Percentiles rank a stretch among this genome's conserved stretches.
Evolutionary conservation across 2,888 invertebrate genomes (phyloP).

Genomic region (Globia sparganii): DNA sequence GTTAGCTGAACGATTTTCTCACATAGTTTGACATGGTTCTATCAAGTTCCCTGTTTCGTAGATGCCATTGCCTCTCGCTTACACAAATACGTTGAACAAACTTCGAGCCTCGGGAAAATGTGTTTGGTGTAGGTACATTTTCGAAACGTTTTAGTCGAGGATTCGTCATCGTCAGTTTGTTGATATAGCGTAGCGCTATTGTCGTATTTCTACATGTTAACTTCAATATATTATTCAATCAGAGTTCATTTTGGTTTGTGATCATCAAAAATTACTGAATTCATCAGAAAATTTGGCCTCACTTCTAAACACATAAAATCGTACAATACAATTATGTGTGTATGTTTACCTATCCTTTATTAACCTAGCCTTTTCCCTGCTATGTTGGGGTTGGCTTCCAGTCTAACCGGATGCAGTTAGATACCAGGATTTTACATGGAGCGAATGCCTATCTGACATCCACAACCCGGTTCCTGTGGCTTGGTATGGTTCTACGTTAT

Average conservation of each 20-base stretch:
- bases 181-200: not conserved
- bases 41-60: conserved; percentile 1
- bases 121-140: not conserved
- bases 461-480: no score
- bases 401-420: not conserved
- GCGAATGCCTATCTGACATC: no score
- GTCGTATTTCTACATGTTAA: not conserved
- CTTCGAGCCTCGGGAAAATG: not conserved
- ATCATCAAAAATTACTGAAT: not conserved
- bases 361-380: no score
- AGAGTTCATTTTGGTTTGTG: not conserved
- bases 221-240: not conserved
- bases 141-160: not conserved
- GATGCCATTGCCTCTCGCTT: not conserved
- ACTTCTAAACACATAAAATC: not conserved
- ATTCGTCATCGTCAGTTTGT: conserved; percentile 3
- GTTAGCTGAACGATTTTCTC: not conserved
- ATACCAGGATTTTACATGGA: no score
- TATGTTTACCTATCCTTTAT: not conserved
- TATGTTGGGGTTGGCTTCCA: no score
- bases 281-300: not conserved
- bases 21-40: not conserved
- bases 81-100: conserved; percentile 21
- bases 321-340: not conserved
- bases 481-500: not conserved